Percentiles rank a stretch among this genome's conserved stretches.
phyloP scores from a whole-genome alignment of 2,113 vertebrate genomes.

The Sprattus sprattus region DNA sequence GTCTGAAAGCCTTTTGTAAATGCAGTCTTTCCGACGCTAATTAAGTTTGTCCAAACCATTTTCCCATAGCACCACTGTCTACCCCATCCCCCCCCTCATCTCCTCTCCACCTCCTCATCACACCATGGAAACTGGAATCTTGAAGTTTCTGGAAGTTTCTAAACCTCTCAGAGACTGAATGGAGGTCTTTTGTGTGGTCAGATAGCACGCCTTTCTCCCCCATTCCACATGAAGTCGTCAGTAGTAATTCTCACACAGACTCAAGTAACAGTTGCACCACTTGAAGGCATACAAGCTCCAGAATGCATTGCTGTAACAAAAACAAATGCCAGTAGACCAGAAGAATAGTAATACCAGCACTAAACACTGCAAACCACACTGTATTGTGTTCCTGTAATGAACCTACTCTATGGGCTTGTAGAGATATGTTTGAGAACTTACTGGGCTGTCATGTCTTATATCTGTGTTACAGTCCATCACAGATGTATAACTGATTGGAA shows the following conservation, averaged over 20 bases:
- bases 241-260: conserved; percentile 6
- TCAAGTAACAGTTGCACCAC: background rate
- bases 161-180: conserved; percentile 6
- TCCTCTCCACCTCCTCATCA: background rate
- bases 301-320: background rate
- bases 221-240: conserved; percentile 2
- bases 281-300: conserved; percentile 6
- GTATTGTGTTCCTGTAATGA: background rate
- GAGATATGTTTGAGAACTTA: too few species aligned
- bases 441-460: too few species aligned
- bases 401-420: background rate
- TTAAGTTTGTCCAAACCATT: conserved; percentile 7
- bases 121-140: conserved; percentile 17
- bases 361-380: background rate
- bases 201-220: background rate
- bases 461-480: too few species aligned
- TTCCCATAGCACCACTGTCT: conserved; percentile 13
- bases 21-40: conserved; percentile 17
- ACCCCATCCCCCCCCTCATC: background rate
- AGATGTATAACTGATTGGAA: too few species aligned
- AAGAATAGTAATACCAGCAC: background rate
- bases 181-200: conserved; percentile 8
- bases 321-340: background rate
- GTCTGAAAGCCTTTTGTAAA: conserved; percentile 14
- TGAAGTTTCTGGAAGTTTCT: conserved; percentile 16